phyloP scores from a whole-genome alignment of 1,140 invertebrate genomes.

The Venturia canescens region DNA sequence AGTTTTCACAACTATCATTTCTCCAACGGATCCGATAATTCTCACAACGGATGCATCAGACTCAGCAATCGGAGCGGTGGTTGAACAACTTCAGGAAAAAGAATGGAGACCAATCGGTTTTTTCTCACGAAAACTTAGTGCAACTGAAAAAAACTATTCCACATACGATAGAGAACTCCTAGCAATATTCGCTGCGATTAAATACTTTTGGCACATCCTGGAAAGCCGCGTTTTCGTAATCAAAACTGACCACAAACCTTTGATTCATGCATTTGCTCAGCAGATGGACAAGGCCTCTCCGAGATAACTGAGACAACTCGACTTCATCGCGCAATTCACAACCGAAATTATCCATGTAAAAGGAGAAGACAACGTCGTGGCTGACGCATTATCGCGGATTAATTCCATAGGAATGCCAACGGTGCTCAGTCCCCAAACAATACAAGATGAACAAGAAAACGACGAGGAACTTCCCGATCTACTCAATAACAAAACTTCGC shows the following conservation, averaged over 20 bases:
- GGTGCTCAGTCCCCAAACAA: background rate
- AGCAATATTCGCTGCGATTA: constrained; percentile 48
- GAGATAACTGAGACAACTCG: constrained; percentile 54
- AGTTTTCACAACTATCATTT: constrained; percentile 37
- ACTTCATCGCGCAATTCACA: constrained; percentile 61
- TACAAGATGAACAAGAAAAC: background rate
- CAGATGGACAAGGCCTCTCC: constrained; percentile 30
- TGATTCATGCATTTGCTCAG: constrained; percentile 52
- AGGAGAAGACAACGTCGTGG: constrained; percentile 61
- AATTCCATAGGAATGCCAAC: constrained; percentile 46
- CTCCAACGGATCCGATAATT: background rate
- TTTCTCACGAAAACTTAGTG: constrained; percentile 41
- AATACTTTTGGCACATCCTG: constrained; percentile 51
- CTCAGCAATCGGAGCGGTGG: background rate
- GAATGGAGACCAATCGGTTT: constrained; percentile 17
- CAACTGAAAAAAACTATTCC: constrained; percentile 47
- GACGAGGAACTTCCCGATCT: constrained; percentile 28
- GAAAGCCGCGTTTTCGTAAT: constrained; percentile 27
- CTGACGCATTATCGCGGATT: constrained; percentile 60
- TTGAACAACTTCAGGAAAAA: background rate
- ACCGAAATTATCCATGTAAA: constrained; percentile 60
- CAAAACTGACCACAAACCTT: constrained; percentile 57
- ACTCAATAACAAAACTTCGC: constrained; percentile 1
- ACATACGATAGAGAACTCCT: constrained; percentile 63
- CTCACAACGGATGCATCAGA: constrained; percentile 17